Percentiles rank a stretch among this genome's conserved stretches.
These are phyloP conservation scores for Bombus polaris DNA, from an alignment of 1,140 invertebrate species.

Conservation along the genomic window DNA sequence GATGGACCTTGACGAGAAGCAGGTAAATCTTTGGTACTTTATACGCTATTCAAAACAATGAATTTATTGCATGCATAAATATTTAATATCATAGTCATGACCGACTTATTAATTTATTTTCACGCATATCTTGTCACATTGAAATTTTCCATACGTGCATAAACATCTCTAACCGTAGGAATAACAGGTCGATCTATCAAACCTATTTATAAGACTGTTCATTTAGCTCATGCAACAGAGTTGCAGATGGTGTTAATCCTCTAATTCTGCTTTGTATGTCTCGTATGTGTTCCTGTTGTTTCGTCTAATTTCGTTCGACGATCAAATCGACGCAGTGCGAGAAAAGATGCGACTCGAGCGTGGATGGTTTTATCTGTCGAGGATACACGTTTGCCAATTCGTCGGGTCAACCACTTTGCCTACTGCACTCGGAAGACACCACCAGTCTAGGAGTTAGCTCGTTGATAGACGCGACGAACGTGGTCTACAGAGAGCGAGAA, in stretches of 20 bases:
- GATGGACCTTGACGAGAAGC: constrained; percentile 61
- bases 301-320: neutral
- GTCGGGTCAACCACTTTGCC: constrained; percentile 69
- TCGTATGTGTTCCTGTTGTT: neutral
- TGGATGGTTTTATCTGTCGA: constrained; percentile 82
- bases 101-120: too few species aligned
- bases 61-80: too few species aligned
- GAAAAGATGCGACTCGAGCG: constrained; percentile 80
- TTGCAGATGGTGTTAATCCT: too few species aligned
- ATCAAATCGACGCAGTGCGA: constrained; percentile 79
- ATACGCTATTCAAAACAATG: too few species aligned
- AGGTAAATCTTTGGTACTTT: constrained; percentile 65
- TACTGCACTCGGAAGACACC: constrained; percentile 81
- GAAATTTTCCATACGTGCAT: too few species aligned
- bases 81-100: too few species aligned
- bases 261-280: too few species aligned
- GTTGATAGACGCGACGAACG: constrained; percentile 74
- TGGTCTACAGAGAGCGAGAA: constrained; percentile 82
- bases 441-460: constrained; percentile 78
- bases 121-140: too few species aligned
- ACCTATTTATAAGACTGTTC: too few species aligned
- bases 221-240: too few species aligned
- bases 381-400: constrained; percentile 77
- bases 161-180: too few species aligned
- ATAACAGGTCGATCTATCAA: too few species aligned